Percentiles rank a stretch among this genome's conserved stretches.
Conservation (phyloP, 2,888 invertebrate genomes). For the Sarcophaga carnaria region DNA sequence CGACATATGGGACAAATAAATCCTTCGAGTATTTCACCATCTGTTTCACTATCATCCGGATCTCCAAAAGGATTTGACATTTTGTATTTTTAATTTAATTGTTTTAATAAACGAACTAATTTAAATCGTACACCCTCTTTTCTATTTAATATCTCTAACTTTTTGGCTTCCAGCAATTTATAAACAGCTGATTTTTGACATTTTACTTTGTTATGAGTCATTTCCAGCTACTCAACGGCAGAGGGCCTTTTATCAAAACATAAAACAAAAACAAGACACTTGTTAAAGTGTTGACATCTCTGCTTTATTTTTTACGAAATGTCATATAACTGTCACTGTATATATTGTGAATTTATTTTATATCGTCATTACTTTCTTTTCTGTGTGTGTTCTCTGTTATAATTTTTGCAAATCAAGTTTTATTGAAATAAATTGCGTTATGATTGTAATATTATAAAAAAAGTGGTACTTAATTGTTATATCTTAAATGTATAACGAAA, state of each 20-base stretch:
- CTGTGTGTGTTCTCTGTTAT: constrained; percentile 55
- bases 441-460: constrained; percentile 28
- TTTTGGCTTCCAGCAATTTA: background rate
- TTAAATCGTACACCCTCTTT: constrained; percentile 8
- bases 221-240: background rate
- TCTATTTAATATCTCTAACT: background rate
- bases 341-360: constrained; percentile 52
- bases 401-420: constrained; percentile 54
- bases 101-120: background rate
- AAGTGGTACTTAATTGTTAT: constrained; percentile 6
- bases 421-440: constrained; percentile 25
- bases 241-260: background rate
- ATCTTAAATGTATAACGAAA: constrained; percentile 22
- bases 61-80: constrained; percentile 79
- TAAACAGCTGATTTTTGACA: constrained; percentile 41
- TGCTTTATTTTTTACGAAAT: background rate
- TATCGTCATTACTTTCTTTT: constrained; percentile 65
- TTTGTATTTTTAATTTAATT: no score
- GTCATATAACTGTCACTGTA: constrained; percentile 23
- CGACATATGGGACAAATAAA: constrained; percentile 98
- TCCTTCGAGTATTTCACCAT: constrained; percentile 90
- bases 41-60: constrained; percentile 77
- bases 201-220: background rate
- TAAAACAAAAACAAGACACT: constrained; percentile 18
- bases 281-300: constrained; percentile 2